These are phyloP conservation scores for Burhinus oedicnemus DNA, from an alignment of 2,113 vertebrate genomes.

Conservation along the genomic window DNA sequence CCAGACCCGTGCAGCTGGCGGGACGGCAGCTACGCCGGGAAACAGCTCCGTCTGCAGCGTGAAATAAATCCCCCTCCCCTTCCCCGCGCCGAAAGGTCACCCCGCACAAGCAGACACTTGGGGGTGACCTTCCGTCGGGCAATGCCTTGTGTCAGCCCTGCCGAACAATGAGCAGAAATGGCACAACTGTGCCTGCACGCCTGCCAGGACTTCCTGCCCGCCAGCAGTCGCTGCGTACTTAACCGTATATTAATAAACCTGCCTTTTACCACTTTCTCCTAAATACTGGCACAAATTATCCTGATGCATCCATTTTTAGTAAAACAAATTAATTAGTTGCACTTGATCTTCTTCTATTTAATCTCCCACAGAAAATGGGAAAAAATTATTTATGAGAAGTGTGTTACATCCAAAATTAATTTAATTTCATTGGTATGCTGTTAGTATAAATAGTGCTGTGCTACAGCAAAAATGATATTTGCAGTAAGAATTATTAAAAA, in stretches of 20 bases:
- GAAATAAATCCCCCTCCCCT: background rate
- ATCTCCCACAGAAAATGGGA: background rate
- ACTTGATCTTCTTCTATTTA: background rate
- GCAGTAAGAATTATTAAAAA: background rate
- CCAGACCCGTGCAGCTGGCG: background rate
- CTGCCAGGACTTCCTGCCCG: background rate
- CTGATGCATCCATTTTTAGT: background rate
- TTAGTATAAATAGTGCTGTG: background rate
- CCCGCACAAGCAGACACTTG: background rate
- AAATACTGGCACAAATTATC: background rate
- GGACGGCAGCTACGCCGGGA: background rate
- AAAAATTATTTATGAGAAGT: background rate
- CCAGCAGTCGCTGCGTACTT: background rate
- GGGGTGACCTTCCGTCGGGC: background rate
- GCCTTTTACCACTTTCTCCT: background rate
- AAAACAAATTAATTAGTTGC: background rate
- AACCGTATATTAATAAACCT: background rate
- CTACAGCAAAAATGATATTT: background rate
- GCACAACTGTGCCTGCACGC: background rate
- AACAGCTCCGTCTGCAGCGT: accelerated
- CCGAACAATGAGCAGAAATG: background rate
- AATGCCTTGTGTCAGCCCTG: accelerated
- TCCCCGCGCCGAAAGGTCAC: background rate
- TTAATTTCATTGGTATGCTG: background rate
- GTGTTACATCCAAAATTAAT: background rate